Conservation (phyloP, 2,888 invertebrate species). For the Alcis repandata region DNA sequence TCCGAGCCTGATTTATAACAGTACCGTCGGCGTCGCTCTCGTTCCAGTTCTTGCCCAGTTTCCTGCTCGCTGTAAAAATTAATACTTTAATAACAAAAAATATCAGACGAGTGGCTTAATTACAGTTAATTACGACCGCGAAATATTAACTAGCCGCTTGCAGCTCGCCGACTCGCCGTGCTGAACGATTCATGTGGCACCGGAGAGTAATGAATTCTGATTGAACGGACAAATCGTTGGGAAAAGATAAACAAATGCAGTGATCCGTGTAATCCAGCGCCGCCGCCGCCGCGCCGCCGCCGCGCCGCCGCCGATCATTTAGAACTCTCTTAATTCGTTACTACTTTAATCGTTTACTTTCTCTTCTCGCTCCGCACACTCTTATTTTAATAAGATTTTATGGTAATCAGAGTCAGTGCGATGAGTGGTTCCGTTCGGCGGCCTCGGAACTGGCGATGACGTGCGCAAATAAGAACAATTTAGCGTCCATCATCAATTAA, state of each 20-base stretch:
- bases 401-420: conserved; percentile 48
- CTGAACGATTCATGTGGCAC: background rate
- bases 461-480: conserved; percentile 17
- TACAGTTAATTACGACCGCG: conserved; percentile 24
- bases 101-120: conserved; percentile 27
- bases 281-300: background rate
- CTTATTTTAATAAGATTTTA: conserved; percentile 51
- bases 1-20: conserved; percentile 11
- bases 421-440: conserved; percentile 28
- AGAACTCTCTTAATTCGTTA: conserved; percentile 38
- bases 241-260: conserved; percentile 1
- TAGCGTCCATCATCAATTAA: conserved; percentile 6
- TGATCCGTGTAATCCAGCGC: conserved; percentile 21
- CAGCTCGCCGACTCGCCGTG: conserved; percentile 6
- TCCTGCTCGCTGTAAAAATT: conserved; percentile 26
- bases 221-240: background rate
- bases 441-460: conserved; percentile 11
- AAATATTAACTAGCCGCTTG: conserved; percentile 23
- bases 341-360: conserved; percentile 53
- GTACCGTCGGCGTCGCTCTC: conserved; percentile 19
- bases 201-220: background rate
- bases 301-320: conserved; percentile 28
- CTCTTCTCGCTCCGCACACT: conserved; percentile 46
- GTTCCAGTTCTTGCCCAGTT: conserved; percentile 22
- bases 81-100: conserved; percentile 31